Evolutionary conservation across 2,797 vertebrate species (phyloP), one percentile per base, ranked within the genome.

Genomic region (Phataginus tricuspis): DNA sequence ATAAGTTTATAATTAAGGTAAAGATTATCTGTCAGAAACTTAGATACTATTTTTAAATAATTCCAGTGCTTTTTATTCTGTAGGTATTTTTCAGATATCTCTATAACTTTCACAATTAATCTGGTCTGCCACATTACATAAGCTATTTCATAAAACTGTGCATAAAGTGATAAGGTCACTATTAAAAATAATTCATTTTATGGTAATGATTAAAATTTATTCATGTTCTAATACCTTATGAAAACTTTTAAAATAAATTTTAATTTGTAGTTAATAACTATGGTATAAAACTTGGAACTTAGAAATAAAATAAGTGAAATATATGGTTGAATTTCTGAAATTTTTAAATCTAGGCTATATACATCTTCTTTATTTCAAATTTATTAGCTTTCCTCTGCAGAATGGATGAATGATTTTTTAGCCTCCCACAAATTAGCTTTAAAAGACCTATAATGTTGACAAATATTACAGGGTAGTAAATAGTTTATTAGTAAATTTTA

Each of bases 1-100:
- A 94, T 96, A 79, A 77, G 69, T 92, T 95, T 95, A 63, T 87
- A 92, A 96, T 51, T 91, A 97, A 97, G 97, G 93, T 91, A 97
- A 97, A 97, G 77, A 61, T 95, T 92, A 75, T 61, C 19, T 25
- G 49, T 94, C 66, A 80, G 86, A 96, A 96, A 69, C 16, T 85
- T 79, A 53, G 39, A 57, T 94, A 11, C 83, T 96, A 0, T 86
- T 97, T 64, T 95, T 86, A 25, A 42, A 37, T 0, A 64, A 57
- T 89, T 96, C 42, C 53, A 79, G 39, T 57, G n/a, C 77, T 92
- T 61, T 75, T 94, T 85, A 25, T 77, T 86, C 23, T 78, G n/a
- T 72, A 69, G 29, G 61, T 87, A 0, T 31, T 61, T 89, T 93
- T 92, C 31, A 95, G n/a, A 25, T 94, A 45, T 63, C 49, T 96